Percentiles rank a stretch among this genome's conserved stretches.
phyloP scores from a whole-genome alignment of 2,113 vertebrate species.

The Pelusios castaneus region DNA sequence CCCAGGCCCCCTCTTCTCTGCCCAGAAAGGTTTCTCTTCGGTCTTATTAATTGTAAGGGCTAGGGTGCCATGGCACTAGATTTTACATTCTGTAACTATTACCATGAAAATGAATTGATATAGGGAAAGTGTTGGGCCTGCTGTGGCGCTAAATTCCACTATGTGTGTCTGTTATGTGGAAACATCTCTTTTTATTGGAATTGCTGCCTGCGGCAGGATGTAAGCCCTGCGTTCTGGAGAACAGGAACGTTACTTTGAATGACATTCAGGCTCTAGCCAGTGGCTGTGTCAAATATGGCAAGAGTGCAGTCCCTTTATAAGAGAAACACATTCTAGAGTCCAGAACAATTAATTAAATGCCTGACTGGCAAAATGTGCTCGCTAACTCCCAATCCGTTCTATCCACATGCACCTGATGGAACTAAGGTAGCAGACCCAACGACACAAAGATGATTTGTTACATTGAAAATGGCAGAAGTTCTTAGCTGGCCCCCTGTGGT shows the following conservation, averaged over 20 bases:
- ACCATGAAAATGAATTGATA: neutral
- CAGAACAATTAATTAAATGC: neutral
- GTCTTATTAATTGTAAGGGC: neutral
- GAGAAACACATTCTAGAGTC: neutral
- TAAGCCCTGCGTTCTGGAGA: rapidly evolving
- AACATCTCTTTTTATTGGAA: neutral
- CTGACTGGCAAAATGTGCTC: neutral
- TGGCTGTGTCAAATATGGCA: neutral
- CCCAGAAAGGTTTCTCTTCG: rapidly evolving
- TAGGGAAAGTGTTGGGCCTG: neutral
- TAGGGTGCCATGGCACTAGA: neutral
- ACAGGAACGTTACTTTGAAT: neutral
- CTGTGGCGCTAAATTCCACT: neutral
- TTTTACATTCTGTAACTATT: neutral
- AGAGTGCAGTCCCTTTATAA: neutral
- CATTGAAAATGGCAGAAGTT: neutral
- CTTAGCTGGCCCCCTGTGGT: neutral
- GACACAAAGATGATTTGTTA: neutral
- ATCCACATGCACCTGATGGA: neutral
- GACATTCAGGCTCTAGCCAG: neutral
- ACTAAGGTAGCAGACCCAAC: neutral
- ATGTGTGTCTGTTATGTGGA: neutral
- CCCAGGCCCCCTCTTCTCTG: neutral
- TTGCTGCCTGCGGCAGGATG: neutral
- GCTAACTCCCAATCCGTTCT: neutral